phyloP scores from a whole-genome alignment of 2,113 vertebrate genomes.

The Lucifuga dentata region DNA sequence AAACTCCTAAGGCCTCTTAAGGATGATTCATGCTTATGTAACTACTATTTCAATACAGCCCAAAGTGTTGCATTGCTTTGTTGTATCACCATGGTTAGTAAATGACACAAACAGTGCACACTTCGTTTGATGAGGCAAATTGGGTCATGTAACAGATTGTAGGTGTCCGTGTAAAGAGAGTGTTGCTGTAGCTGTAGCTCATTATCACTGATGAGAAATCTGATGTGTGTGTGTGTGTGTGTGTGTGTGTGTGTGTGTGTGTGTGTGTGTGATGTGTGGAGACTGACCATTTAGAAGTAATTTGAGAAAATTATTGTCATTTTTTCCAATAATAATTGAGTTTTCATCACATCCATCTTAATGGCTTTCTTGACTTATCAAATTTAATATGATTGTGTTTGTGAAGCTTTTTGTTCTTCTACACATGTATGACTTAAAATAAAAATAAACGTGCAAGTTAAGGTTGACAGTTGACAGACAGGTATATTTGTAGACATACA shows the following conservation, averaged over 20 bases:
- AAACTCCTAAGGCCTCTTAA: conserved; percentile 58
- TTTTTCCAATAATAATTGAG: no score
- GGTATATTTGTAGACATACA: no score
- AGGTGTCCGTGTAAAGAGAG: neutral
- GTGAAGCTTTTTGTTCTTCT: no score
- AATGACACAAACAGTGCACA: conserved; percentile 19
- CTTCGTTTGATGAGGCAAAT: conserved; percentile 37
- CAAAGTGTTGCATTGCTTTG: conserved; percentile 34
- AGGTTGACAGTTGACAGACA: no score
- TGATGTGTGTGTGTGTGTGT: neutral
- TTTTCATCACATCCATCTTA: no score
- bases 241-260: neutral
- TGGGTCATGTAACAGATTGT: conserved; percentile 33
- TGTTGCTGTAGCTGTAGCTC: neutral
- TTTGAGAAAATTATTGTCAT: neutral
- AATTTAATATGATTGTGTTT: no score
- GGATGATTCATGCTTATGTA: conserved; percentile 55
- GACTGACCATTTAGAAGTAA: neutral
- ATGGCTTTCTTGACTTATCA: no score
- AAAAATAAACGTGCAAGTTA: no score
- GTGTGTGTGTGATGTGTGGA: neutral
- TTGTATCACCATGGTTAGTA: conserved; percentile 52
- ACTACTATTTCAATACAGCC: conserved; percentile 45
- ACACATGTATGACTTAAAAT: no score
- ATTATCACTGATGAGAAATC: conserved; percentile 15